Conservation (phyloP, 1,140 invertebrate genomes). For the Leptonema lineaticorne region DNA sequence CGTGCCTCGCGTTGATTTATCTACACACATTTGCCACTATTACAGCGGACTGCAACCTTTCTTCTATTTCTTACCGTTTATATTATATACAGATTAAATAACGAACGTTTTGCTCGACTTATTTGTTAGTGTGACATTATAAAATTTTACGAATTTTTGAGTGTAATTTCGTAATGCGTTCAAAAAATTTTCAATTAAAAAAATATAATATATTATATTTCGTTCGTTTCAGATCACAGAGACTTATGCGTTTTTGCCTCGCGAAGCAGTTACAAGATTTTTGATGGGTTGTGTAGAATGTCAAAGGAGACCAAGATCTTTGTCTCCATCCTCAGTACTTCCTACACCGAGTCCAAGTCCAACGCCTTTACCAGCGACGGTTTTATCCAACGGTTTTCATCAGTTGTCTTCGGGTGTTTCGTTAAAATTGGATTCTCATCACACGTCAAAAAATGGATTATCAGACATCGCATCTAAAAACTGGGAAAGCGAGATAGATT, state of each 20-base stretch:
- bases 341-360: constrained; percentile 59
- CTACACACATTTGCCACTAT: neutral
- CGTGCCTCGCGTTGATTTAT: constrained; percentile 17
- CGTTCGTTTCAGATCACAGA: constrained; percentile 97
- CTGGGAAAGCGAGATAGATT: constrained; percentile 57
- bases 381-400: constrained; percentile 45
- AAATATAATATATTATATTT: no score
- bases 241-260: constrained; percentile 90
- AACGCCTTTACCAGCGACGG: constrained; percentile 53
- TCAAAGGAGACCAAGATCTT: constrained; percentile 80
- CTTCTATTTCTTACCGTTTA: neutral
- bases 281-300: constrained; percentile 92
- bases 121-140: no score
- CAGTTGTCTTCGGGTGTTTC: constrained; percentile 35
- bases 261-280: constrained; percentile 93
- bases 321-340: constrained; percentile 60
- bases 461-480: constrained; percentile 51
- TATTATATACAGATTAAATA: no score
- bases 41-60: neutral
- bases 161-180: no score
- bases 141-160: no score
- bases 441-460: constrained; percentile 41
- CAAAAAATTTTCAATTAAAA: no score
- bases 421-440: constrained; percentile 25
- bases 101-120: no score